These are phyloP conservation scores for Zeugodacus cucurbitae DNA, from an alignment of 1,140 invertebrate genomes.

Conservation along the genomic window DNA sequence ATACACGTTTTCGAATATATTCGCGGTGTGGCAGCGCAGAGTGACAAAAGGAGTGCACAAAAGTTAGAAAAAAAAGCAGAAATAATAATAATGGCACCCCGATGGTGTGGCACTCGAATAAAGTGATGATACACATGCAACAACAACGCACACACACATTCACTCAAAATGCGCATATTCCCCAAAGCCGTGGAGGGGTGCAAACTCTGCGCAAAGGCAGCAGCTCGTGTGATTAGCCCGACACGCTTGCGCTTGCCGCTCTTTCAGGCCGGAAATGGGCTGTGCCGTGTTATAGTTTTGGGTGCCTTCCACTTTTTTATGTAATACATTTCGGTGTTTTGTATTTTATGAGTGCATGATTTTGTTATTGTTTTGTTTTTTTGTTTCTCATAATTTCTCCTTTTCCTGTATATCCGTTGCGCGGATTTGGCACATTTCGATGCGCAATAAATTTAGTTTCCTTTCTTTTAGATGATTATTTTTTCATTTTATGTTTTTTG, in stretches of 20 bases:
- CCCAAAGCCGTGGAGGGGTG: background rate
- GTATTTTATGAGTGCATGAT: background rate
- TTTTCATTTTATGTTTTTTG: background rate
- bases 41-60: background rate
- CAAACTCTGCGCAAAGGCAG: background rate
- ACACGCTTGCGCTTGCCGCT: slow-evolving; percentile 31
- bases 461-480: background rate
- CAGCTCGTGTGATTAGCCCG: slow-evolving; percentile 20
- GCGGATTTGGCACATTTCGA: slow-evolving; percentile 8
- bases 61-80: background rate
- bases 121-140: background rate
- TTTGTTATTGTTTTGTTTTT: background rate
- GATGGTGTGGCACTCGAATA: background rate
- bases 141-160: background rate
- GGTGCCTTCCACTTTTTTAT: background rate
- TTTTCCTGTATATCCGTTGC: background rate
- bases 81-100: background rate
- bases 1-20: background rate
- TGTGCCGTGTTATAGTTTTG: slow-evolving; percentile 27
- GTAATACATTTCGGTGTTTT: background rate
- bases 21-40: background rate
- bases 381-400: background rate
- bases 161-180: background rate
- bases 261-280: slow-evolving; percentile 25
- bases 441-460: slow-evolving; percentile 22